Conservation (phyloP, 2,797 vertebrate species). For the Melanotaenia boesemani region DNA sequence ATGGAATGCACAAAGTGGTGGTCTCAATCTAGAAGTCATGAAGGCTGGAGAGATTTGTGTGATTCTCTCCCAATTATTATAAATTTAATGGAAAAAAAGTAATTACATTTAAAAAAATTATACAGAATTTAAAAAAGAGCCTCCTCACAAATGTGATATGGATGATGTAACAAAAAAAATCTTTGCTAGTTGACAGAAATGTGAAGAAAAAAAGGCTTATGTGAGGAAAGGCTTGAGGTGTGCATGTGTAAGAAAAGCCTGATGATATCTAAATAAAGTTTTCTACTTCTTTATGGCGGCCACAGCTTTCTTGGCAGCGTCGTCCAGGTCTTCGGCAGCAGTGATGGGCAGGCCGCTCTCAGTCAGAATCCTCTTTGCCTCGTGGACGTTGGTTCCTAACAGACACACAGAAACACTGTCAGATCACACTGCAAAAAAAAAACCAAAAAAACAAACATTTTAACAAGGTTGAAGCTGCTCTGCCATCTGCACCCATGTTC, state of each 20-base stretch:
- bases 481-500: conserved; percentile 47
- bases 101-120: conserved; percentile 6
- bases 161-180: neutral
- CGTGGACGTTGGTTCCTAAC: conserved; percentile 93
- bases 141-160: neutral
- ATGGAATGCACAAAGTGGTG: conserved; percentile 59
- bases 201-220: neutral
- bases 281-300: conserved; percentile 89
- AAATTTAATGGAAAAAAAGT: neutral
- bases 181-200: neutral
- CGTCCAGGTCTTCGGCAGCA: conserved; percentile 90
- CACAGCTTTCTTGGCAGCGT: conserved; percentile 96
- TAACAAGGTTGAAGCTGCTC: conserved; percentile 45
- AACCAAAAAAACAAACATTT: conserved; percentile 9
- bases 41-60: neutral
- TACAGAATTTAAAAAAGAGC: neutral
- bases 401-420: conserved; percentile 9
- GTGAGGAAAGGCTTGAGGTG: conserved; percentile 11
- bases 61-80: conserved; percentile 18
- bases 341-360: conserved; percentile 95
- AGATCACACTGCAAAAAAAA: neutral
- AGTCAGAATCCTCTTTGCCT: conserved; percentile 91
- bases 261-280: conserved; percentile 3
- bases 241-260: conserved; percentile 32
- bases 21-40: conserved; percentile 3